Base-by-base conservation (phyloP, 2,113 vertebrate species). In the Eleginops maclovinus region DNA sequence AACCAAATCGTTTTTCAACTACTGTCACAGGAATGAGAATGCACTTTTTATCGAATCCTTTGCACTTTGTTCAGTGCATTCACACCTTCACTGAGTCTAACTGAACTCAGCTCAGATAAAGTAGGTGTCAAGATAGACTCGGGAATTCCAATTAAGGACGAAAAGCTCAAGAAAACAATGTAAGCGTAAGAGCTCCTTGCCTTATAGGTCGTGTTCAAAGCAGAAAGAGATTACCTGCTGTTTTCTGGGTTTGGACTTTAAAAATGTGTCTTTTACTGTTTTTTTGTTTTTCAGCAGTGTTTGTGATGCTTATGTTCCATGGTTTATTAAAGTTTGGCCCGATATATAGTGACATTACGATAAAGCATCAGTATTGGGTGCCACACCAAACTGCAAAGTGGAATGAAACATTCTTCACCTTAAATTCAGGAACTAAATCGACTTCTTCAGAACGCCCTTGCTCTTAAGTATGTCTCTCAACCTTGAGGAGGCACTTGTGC, bases 121-220 rank as follows among this genome's bases (percentile, higher is more conserved):
- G 82, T 85, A 81, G 75, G 82, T 49, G 78, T 84, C 82, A 78
- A 85, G 66, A 81, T 46, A 55, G 85, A 84, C 72, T 81, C 46
- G 1, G 50, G 46, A 79, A 62, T 60, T 80, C 90, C 84, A 90
- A 90, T 90, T 92, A 90, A 72, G 75, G 77, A 56, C 46, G 36
- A 55, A 82, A 83, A 68, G 43, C 19, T n/a, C 72, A 73, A 67
- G 68, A 72, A 86, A 86, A 80, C 66, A 75, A 87, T 36, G 87
- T 71, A 26, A 56, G 51, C 79, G 26, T 11, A 40, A 55, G 63
- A 70, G 36, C 56, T 71, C 13, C 36, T 76, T 9, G 28, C n/a
- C 47, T 36, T 58, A 69, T 55, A 70, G 72, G 74, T 50, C 79
- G 63, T 46, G 58, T 12, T 3, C 41, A 46, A 46, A 58, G 22